Evolutionary conservation across 2,113 vertebrate genomes (phyloP).

Genomic region (Mormoops blainvillei): DNA sequence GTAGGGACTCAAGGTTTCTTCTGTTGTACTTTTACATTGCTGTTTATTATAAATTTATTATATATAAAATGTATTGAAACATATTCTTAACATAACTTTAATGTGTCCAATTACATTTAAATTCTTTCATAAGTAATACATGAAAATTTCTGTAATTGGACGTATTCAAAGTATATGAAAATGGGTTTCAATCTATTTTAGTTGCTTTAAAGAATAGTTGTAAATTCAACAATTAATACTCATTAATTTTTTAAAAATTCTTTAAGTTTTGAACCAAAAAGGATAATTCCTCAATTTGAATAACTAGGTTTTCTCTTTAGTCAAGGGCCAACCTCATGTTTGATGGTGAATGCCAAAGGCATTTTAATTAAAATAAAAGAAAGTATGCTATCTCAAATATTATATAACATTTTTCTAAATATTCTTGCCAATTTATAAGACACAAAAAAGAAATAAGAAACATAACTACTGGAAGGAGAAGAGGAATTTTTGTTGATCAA

Average conservation of each 20-base stretch:
- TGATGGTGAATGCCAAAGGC: background rate
- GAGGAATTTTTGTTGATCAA: background rate
- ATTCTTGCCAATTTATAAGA: background rate
- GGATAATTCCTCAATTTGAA: background rate
- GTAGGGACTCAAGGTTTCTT: background rate
- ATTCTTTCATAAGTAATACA: background rate
- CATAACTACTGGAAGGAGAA: background rate
- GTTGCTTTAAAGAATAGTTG: constrained; percentile 13
- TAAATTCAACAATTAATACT: background rate
- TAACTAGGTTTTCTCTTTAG: background rate
- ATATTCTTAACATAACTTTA: background rate
- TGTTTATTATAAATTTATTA: constrained; percentile 2
- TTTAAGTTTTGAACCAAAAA: background rate
- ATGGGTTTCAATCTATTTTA: background rate
- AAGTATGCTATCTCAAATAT: background rate
- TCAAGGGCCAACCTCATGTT: background rate
- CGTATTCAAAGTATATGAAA: constrained; percentile 6
- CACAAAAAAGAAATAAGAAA: background rate
- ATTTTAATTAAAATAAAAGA: background rate
- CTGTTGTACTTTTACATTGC: background rate
- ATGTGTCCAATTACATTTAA: background rate
- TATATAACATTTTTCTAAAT: background rate
- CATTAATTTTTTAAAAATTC: background rate
- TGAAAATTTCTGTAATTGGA: background rate
- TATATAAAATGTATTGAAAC: background rate